Evolutionary conservation across 2,888 invertebrate species (phyloP).

Genomic region (Philhelius pedissequus): DNA sequence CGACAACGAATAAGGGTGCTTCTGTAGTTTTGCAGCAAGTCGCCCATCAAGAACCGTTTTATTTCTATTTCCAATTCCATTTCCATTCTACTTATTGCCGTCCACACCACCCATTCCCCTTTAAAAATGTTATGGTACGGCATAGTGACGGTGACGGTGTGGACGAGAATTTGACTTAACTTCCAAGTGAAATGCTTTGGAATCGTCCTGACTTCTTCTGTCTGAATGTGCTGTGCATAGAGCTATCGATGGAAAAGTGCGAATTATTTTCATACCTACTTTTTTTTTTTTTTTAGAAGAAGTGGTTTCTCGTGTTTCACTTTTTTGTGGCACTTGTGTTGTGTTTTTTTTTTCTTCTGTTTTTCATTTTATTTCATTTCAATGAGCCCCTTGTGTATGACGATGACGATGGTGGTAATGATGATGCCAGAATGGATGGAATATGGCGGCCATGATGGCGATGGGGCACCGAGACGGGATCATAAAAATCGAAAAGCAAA

Average conservation of each 20-base stretch:
- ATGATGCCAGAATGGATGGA: background rate
- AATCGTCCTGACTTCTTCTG: background rate
- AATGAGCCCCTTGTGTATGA: conserved; percentile 14
- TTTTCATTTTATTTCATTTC: conserved; percentile 19
- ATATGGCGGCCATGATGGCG: conserved; percentile 7
- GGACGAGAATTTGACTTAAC: conserved; percentile 9
- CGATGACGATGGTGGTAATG: background rate
- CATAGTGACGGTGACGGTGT: background rate
- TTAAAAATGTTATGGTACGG: too few species aligned
- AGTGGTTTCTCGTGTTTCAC: conserved; percentile 69
- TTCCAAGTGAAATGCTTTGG: conserved; percentile 40
- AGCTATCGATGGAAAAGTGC: conserved; percentile 34
- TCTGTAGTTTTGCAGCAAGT: conserved; percentile 42
- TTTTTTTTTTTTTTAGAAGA: conserved; percentile 10
- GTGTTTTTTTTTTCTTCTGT: background rate
- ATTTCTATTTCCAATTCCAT: too few species aligned
- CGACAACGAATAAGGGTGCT: conserved; percentile 39
- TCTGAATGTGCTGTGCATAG: conserved; percentile 2
- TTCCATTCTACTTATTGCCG: too few species aligned
- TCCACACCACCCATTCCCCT: too few species aligned
- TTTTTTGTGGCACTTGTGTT: conserved; percentile 63
- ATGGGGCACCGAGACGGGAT: background rate
- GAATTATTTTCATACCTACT: conserved; percentile 48
- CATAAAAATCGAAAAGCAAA: conserved; percentile 25
- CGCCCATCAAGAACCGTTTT: conserved; percentile 55